Conservation (phyloP, 2,797 vertebrate genomes). For the Menidia menidia region DNA sequence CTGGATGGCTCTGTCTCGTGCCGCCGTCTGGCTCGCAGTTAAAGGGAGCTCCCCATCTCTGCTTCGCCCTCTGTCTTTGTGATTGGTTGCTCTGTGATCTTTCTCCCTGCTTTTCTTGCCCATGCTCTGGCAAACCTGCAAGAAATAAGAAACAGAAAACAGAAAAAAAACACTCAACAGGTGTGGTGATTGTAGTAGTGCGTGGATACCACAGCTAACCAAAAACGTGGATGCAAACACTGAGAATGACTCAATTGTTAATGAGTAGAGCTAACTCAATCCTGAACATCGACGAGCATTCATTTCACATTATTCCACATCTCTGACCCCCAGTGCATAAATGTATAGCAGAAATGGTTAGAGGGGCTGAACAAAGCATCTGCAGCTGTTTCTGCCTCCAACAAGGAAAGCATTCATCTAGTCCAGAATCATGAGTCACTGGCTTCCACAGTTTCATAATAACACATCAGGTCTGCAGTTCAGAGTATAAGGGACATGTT, state of each 20-base stretch:
- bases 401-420: neutral
- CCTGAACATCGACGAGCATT: slow-evolving; percentile 16
- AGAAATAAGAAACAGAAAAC: neutral
- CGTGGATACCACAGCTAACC: slow-evolving; percentile 33
- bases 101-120: slow-evolving; percentile 56
- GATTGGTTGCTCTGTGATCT: slow-evolving; percentile 56
- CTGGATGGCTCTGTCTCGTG: slow-evolving; percentile 80
- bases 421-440: neutral
- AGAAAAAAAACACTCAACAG: slow-evolving; percentile 8
- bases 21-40: slow-evolving; percentile 56
- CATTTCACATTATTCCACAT: slow-evolving; percentile 6
- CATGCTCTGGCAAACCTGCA: slow-evolving; percentile 59
- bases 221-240: slow-evolving; percentile 20
- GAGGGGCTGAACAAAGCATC: neutral
- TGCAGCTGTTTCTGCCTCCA: too few species aligned
- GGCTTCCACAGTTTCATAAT: neutral
- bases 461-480: slow-evolving; percentile 2
- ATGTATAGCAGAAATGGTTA: neutral
- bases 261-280: slow-evolving; percentile 51
- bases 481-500: neutral
- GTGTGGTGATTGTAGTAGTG: slow-evolving; percentile 21
- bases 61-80: slow-evolving; percentile 51
- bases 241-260: slow-evolving; percentile 6
- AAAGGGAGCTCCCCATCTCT: slow-evolving; percentile 59
- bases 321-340: neutral